These are phyloP conservation scores for Argyresthia goedartella DNA, from an alignment of 2,888 invertebrate genomes.

Conservation along the genomic window DNA sequence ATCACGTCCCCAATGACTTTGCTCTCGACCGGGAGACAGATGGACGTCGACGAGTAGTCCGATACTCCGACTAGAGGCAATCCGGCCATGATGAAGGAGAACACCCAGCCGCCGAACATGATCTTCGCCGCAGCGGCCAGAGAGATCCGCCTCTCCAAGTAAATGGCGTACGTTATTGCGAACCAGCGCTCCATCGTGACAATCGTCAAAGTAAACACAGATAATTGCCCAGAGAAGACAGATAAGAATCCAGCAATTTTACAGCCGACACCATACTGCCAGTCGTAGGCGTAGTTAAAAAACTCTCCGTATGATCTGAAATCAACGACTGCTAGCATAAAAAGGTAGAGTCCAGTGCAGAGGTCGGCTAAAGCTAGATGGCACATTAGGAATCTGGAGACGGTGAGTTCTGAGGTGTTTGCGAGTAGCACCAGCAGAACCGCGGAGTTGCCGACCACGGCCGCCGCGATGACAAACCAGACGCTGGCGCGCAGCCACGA, in stretches of 20 bases:
- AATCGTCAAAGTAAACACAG: conserved; percentile 88
- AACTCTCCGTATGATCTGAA: conserved; percentile 86
- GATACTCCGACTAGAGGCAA: conserved; percentile 87
- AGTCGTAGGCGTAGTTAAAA: conserved; percentile 91
- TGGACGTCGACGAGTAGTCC: conserved; percentile 87
- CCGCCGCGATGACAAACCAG: conserved; percentile 88
- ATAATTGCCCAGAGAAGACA: conserved; percentile 88
- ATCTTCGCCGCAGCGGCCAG: conserved; percentile 79
- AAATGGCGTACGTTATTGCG: conserved; percentile 86
- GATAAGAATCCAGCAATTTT: conserved; percentile 90
- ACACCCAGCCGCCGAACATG: conserved; percentile 84
- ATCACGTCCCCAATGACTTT: conserved; percentile 76
- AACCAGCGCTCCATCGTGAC: conserved; percentile 90
- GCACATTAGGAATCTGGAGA: conserved; percentile 61
- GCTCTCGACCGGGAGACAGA: conserved; percentile 90
- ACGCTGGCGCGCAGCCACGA: conserved; percentile 83
- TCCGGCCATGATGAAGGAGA: conserved; percentile 81
- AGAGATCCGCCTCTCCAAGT: conserved; percentile 84
- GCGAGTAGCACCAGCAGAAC: conserved; percentile 83
- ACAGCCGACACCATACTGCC: conserved; percentile 89
- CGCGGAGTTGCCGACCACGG: conserved; percentile 86
- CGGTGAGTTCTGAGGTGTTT: conserved; percentile 60
- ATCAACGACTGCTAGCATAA: conserved; percentile 88
- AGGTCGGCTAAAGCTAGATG: conserved; percentile 92
- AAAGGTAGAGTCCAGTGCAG: conserved; percentile 87